These are phyloP conservation scores for Yoshiicerus persimilis DNA, from an alignment of 1,140 invertebrate species.

Conservation along the genomic window DNA sequence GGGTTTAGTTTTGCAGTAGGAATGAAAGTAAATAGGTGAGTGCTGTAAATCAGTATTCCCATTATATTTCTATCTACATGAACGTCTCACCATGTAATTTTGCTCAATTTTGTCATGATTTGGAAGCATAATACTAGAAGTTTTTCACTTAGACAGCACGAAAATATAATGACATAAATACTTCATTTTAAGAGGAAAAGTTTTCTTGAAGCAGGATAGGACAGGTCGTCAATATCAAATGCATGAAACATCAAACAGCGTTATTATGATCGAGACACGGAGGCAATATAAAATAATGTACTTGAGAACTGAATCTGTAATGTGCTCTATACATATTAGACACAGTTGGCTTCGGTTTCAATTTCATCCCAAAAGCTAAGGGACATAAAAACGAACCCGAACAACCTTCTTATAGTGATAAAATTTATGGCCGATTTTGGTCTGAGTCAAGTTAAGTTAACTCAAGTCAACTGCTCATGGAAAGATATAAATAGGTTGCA, in stretches of 20 bases:
- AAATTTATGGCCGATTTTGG: constrained; percentile 41
- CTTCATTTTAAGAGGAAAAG: background rate
- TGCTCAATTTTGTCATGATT: background rate
- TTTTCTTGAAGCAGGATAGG: background rate
- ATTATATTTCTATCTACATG: background rate
- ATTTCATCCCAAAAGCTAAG: background rate
- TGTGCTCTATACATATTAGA: background rate
- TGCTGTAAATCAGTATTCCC: background rate
- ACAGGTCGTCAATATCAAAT: background rate
- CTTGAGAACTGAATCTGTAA: background rate
- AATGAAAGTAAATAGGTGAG: background rate
- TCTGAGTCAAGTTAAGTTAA: constrained; percentile 24
- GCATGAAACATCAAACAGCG: constrained; percentile 16
- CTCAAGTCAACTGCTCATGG: background rate
- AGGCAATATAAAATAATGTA: background rate
- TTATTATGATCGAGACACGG: constrained; percentile 16
- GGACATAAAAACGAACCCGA: constrained; percentile 17
- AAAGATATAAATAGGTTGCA: background rate
- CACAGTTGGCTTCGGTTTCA: background rate
- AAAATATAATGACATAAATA: constrained; percentile 21
- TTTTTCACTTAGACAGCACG: constrained; percentile 12
- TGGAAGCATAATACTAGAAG: background rate
- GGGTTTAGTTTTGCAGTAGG: background rate
- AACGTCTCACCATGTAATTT: background rate
- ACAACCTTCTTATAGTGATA: constrained; percentile 34